phyloP scores from a whole-genome alignment of 2,797 vertebrate genomes.

The Geotrypetes seraphini region DNA sequence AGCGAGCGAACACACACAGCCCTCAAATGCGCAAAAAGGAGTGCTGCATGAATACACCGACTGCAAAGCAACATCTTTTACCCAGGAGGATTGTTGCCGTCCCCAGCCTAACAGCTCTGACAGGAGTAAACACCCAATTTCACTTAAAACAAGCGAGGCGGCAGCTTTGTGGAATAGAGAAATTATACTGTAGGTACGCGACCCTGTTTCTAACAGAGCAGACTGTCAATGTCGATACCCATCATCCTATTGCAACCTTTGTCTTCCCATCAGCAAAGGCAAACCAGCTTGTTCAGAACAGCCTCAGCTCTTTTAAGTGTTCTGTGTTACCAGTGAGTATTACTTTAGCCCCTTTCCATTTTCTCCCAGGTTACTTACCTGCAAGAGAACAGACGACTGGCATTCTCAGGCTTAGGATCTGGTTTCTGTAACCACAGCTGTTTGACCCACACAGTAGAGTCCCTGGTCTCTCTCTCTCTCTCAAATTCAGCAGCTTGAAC shows the following conservation, averaged over 20 bases:
- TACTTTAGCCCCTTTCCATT: background rate
- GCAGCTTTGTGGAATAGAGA: background rate
- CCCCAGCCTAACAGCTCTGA: background rate
- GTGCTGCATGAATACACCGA: background rate
- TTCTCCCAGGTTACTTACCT: background rate
- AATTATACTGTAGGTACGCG: background rate
- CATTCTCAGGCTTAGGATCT: constrained; percentile 3
- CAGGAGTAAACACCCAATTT: background rate
- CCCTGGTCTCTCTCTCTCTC: constrained; percentile 5
- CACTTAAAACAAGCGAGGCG: no score
- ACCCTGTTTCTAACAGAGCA: background rate
- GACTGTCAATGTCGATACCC: background rate
- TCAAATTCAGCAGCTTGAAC: constrained; percentile 33
- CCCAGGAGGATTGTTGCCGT: background rate
- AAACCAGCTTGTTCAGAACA: no score
- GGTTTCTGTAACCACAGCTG: constrained; percentile 12
- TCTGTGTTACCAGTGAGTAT: no score
- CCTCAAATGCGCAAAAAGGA: rapidly evolving
- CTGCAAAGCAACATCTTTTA: background rate
- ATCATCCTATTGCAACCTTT: background rate
- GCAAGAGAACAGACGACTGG: background rate
- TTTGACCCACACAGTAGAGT: background rate
- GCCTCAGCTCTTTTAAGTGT: no score
- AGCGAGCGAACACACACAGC: rapidly evolving
- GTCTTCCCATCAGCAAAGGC: no score